Conservation (phyloP, 1,140 invertebrate genomes). For the Rhopalosiphum padi region DNA sequence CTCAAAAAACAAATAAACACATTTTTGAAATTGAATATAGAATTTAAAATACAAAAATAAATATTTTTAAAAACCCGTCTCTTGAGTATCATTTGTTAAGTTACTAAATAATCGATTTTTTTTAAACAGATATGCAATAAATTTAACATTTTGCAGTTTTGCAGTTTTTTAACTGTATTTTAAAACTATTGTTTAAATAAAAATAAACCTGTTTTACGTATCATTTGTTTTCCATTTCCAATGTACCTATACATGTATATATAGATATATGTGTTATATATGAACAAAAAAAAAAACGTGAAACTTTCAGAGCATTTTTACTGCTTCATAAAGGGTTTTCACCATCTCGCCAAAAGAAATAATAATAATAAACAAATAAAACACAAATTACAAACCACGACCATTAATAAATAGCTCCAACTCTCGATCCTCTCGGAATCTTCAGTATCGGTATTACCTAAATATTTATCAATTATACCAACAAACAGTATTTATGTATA, state of each 20-base stretch:
- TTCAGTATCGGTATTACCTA: not conserved
- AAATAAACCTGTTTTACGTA: not conserved
- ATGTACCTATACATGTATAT: not conserved
- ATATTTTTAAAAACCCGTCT: not conserved
- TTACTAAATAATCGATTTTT: not conserved
- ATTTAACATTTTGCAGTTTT: not conserved
- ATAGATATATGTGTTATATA: too few species aligned
- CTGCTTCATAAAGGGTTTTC: too few species aligned
- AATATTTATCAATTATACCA: not conserved
- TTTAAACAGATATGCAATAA: not conserved
- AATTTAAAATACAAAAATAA: not conserved
- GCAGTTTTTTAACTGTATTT: not conserved
- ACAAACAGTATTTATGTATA: not conserved
- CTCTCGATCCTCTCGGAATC: not conserved
- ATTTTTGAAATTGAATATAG: not conserved
- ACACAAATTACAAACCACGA: not conserved
- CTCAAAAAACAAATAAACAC: too few species aligned
- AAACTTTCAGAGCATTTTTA: not conserved
- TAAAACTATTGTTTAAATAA: not conserved
- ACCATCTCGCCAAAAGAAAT: not conserved
- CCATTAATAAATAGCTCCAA: not conserved
- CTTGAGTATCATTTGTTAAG: not conserved
- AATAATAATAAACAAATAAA: too few species aligned
- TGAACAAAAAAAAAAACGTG: not conserved
- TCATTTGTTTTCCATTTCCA: not conserved